A percentile compares a stretch with the other conserved stretches of the same genome.
phyloP scores from a whole-genome alignment of 2,888 invertebrate genomes.

The Serripes groenlandicus region DNA sequence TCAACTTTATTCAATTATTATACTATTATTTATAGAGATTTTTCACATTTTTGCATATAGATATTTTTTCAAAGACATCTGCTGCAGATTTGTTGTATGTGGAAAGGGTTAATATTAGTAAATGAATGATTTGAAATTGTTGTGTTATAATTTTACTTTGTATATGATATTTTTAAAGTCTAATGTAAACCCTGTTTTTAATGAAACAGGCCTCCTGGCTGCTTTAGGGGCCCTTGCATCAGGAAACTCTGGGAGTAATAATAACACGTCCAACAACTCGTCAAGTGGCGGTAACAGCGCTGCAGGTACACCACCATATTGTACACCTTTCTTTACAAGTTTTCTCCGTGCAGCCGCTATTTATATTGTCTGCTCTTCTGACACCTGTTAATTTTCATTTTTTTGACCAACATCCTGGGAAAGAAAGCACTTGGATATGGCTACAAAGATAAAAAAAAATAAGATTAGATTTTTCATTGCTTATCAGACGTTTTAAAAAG shows the following conservation, averaged over 20 bases:
- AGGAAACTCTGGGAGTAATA: constrained; percentile 71
- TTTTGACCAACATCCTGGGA: too few species aligned
- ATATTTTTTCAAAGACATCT: background rate
- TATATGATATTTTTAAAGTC: background rate
- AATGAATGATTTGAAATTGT: background rate
- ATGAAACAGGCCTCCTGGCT: constrained; percentile 77
- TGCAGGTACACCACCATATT: constrained; percentile 61
- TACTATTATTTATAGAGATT: background rate
- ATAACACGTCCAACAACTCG: constrained; percentile 66
- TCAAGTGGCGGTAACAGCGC: constrained; percentile 65
- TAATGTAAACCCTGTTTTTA: constrained; percentile 42
- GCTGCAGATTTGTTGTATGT: background rate
- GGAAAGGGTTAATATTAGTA: background rate
- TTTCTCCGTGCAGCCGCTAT: constrained; percentile 64
- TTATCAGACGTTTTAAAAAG: too few species aligned
- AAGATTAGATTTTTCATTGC: too few species aligned
- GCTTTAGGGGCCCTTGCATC: constrained; percentile 76
- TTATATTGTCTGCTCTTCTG: constrained; percentile 70
- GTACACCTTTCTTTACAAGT: constrained; percentile 48
- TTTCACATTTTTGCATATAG: background rate
- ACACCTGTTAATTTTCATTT: constrained; percentile 27
- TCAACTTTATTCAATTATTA: background rate
- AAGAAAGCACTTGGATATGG: too few species aligned
- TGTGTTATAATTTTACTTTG: background rate
- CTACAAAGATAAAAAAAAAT: too few species aligned